Base-by-base conservation (phyloP, 2,888 invertebrate species). In the Andrena marginata region DNA sequence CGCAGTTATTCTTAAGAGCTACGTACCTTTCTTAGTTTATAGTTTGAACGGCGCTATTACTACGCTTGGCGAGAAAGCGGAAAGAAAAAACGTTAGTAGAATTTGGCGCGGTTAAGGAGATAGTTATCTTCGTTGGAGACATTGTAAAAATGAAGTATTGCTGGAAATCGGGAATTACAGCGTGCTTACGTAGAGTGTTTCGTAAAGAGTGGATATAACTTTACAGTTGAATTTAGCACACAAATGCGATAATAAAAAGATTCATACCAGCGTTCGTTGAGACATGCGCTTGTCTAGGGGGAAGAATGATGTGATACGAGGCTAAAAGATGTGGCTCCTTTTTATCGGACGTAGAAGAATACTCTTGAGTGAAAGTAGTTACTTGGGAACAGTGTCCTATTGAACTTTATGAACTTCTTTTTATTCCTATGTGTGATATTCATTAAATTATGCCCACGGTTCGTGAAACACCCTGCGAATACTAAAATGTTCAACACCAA, bases 1-100 rank as follows among this genome's bases (percentile, higher is more conserved):
- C 72, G 48, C 49, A 51, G 31, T 65, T 65, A 29, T 54, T 51
- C 13, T 23, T 74, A 68, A 20, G 23, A 20, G 60, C 26, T 65
- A 71, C 26, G 63, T 65, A 63, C 7, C 23, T 54, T 35, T 26
- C 33, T 77, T 35, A 63, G 10, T 20, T 65, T 59, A 48, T 49
- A 60, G 13, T 13, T 51, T 26, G 31, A 76, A 62, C 31, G 29
- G 13, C 23, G 31, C 51, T 70, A 49, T 29, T 51, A 63, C n/a
- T 54, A 35, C 2, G n/a, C 7, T 10, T 56, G 48, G 6, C 49
- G 51, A 16, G n/a, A 63, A 69, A 42, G 33, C 8, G 13, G 42
- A 23, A 10, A 23, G 54, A 10, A 62, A 62, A 33, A 20, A 31
- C 26, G 23, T 8, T 8, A 0, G 20, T 48, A 4, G 62, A 69